Evolutionary conservation across 2,888 invertebrate species (phyloP).

Genomic region (Pemphredon lugubris): DNA sequence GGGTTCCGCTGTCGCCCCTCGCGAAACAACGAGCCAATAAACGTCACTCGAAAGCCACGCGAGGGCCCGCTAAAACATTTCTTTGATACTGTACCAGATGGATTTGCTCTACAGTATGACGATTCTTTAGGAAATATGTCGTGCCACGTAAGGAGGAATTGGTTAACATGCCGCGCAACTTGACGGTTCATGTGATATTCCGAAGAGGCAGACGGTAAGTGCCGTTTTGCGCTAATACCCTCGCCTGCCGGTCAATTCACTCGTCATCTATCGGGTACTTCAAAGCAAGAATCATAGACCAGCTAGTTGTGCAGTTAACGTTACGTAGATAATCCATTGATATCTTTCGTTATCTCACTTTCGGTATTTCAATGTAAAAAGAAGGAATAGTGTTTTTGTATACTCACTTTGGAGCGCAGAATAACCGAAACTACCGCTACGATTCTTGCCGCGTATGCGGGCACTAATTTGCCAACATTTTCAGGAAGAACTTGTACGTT

Average conservation of each 20-base stretch:
- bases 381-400: no score
- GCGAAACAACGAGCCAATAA: background rate
- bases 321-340: no score
- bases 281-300: no score
- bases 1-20: background rate
- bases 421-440: no score
- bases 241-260: background rate
- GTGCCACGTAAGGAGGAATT: background rate
- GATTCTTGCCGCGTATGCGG: no score
- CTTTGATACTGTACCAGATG: constrained; percentile 58
- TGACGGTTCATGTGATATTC: no score
- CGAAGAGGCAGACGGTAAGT: constrained; percentile 20
- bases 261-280: background rate
- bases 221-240: constrained; percentile 38
- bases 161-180: background rate
- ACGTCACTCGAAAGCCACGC: background rate
- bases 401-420: no score
- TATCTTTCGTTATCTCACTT: no score
- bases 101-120: constrained; percentile 58
- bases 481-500: no score
- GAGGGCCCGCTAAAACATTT: background rate
- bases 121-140: background rate
- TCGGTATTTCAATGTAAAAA: no score
- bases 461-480: no score
- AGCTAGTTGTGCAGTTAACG: no score